A percentile compares a stretch with the other conserved stretches of the same genome.
phyloP scores from a whole-genome alignment of 2,113 vertebrate species.

The Pandion haliaetus region DNA sequence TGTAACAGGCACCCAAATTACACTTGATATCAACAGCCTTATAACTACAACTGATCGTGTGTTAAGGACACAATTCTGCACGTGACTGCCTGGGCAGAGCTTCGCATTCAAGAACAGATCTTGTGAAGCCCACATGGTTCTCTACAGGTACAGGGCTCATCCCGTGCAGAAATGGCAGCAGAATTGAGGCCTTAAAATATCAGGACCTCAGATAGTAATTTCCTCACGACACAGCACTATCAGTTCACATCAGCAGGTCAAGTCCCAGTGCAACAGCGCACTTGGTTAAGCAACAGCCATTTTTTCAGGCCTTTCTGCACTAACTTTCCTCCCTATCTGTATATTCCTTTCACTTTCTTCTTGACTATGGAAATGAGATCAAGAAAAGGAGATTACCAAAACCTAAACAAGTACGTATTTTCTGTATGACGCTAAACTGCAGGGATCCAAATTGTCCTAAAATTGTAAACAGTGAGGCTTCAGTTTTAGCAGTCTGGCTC shows the following conservation, averaged over 20 bases:
- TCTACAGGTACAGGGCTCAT: neutral
- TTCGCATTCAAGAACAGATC: neutral
- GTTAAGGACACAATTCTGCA: constrained; percentile 34
- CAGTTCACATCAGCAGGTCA: neutral
- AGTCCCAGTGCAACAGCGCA: neutral
- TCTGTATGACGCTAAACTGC: neutral
- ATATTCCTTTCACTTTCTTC: neutral
- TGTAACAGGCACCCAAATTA: constrained; percentile 50
- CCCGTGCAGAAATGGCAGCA: neutral
- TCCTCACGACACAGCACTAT: neutral
- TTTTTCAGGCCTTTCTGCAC: neutral
- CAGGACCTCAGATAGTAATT: neutral
- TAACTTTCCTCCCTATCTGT: neutral
- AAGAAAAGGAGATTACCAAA: neutral
- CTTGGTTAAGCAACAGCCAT: neutral
- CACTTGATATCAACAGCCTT: constrained; percentile 7
- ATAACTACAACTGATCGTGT: neutral
- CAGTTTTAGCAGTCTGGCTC: neutral
- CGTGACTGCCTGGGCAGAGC: constrained; percentile 5
- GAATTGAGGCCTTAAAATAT: neutral
- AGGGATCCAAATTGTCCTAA: neutral
- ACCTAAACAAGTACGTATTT: neutral
- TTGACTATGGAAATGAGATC: neutral
- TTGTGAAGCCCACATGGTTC: neutral
- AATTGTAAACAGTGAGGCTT: neutral